Percentiles rank a stretch among this genome's conserved stretches.
These are phyloP conservation scores for Petrocephalus schoutedeni DNA, from an alignment of 2,797 vertebrate species.

Conservation along the genomic window DNA sequence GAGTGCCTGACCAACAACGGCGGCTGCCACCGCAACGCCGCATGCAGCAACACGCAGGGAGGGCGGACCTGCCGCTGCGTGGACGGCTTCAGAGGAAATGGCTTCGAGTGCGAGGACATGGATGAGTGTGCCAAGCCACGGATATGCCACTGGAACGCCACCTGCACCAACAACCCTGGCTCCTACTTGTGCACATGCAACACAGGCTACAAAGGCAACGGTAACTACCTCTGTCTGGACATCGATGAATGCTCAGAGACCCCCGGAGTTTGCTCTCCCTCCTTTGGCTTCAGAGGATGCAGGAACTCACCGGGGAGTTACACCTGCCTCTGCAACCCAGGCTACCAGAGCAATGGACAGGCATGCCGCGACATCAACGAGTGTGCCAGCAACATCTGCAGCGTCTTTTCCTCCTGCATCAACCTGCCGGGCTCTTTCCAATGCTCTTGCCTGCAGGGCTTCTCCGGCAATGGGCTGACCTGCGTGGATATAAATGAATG, in stretches of 20 bases:
- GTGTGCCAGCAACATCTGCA: constrained; percentile 61
- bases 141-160: constrained; percentile 75
- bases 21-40: constrained; percentile 58
- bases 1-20: constrained; percentile 66
- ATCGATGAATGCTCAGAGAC: constrained; percentile 71
- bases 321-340: constrained; percentile 59
- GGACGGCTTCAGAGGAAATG: constrained; percentile 63
- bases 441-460: constrained; percentile 65
- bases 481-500: constrained; percentile 75
- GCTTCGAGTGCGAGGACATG: constrained; percentile 59
- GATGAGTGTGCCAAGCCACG: constrained; percentile 56
- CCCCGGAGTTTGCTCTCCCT: constrained; percentile 56
- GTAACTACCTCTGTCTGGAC: constrained; percentile 75
- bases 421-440: constrained; percentile 63
- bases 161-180: constrained; percentile 70
- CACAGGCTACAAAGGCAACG: constrained; percentile 71
- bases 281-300: constrained; percentile 65
- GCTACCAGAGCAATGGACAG: constrained; percentile 63
- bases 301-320: constrained; percentile 66
- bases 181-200: constrained; percentile 71
- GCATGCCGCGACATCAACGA: constrained; percentile 69
- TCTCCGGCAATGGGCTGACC: constrained; percentile 63
- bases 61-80: constrained; percentile 59
- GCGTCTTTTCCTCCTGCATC: constrained; percentile 56
- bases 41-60: constrained; percentile 64